A percentile compares a stretch with the other conserved stretches of the same genome.
Conservation (phyloP, 2,888 invertebrate genomes). For the Cynaeus angustus region DNA sequence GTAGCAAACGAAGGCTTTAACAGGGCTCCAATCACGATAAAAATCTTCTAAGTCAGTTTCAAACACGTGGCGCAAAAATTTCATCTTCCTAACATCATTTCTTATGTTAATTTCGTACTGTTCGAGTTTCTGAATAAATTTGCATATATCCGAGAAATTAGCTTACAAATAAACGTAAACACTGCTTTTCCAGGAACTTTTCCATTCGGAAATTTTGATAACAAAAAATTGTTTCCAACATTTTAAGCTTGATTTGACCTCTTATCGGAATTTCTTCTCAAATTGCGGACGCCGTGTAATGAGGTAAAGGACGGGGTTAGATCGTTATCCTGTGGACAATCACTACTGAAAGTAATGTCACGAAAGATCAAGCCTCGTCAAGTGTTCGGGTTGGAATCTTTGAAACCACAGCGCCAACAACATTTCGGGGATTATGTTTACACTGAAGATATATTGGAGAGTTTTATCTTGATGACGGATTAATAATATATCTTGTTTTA, state of each 20-base stretch:
- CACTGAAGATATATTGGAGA: conserved; percentile 5
- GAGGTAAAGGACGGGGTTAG: conserved; percentile 4
- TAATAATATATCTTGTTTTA: conserved; percentile 12
- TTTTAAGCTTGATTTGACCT: conserved; percentile 10
- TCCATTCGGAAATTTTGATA: not conserved
- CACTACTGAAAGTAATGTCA: conserved; percentile 20
- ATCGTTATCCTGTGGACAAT: conserved; percentile 25
- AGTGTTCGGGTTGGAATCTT: conserved; percentile 12
- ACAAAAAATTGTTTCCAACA: conserved; percentile 11
- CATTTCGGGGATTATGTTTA: not conserved
- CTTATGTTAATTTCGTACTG: conserved; percentile 41
- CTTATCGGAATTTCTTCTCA: not conserved
- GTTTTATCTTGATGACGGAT: conserved; percentile 12
- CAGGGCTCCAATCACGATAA: no score
- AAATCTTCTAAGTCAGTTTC: no score
- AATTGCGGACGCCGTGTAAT: conserved; percentile 4
- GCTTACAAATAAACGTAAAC: conserved; percentile 42
- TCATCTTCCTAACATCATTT: conserved; percentile 40
- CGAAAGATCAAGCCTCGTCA: conserved; percentile 16
- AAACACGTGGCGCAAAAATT: conserved; percentile 43
- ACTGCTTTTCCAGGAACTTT: conserved; percentile 14
- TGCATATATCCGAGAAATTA: conserved; percentile 44
- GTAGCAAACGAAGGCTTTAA: no score
- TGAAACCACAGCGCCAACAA: conserved; percentile 14
- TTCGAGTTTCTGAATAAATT: conserved; percentile 47